Conservation (phyloP, 2,113 vertebrate species). For the Sander vitreus region DNA sequence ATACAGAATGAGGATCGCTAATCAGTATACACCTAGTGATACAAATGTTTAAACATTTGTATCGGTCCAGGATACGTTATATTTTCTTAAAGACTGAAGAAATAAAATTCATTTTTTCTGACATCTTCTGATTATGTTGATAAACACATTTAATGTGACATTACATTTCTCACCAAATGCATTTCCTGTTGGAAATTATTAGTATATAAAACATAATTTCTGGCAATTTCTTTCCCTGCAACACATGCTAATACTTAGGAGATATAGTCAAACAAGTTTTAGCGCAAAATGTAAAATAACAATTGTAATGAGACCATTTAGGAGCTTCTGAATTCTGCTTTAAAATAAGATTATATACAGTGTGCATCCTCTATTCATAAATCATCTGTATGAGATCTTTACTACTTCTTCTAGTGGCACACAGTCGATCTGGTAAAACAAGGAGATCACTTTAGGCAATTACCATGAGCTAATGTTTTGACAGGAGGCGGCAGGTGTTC, state of each 20-base stretch:
- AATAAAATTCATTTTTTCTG: too few relatives aligned
- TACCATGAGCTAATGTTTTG: constrained; percentile 68
- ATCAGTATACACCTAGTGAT: too few relatives aligned
- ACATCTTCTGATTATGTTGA: too few relatives aligned
- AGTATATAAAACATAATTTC: not conserved
- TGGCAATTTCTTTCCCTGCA: too few relatives aligned
- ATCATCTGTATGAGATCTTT: not conserved
- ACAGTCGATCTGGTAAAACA: not conserved
- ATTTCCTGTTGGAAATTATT: not conserved
- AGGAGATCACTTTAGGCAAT: constrained; percentile 42
- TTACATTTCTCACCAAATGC: too few relatives aligned
- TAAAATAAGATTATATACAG: not conserved
- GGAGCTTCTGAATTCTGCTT: not conserved
- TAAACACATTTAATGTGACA: too few relatives aligned
- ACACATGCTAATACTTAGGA: not conserved
- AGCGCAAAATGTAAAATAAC: not conserved
- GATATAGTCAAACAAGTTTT: not conserved
- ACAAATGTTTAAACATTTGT: too few relatives aligned
- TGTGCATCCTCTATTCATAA: not conserved
- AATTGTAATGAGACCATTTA: not conserved
- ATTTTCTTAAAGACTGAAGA: too few relatives aligned
- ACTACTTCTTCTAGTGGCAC: not conserved
- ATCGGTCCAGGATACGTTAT: too few relatives aligned
- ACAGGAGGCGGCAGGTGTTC: constrained; percentile 61
- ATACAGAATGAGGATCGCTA: too few relatives aligned